Conservation (phyloP, 2,888 invertebrate species). For the Odontomyia ornata region DNA sequence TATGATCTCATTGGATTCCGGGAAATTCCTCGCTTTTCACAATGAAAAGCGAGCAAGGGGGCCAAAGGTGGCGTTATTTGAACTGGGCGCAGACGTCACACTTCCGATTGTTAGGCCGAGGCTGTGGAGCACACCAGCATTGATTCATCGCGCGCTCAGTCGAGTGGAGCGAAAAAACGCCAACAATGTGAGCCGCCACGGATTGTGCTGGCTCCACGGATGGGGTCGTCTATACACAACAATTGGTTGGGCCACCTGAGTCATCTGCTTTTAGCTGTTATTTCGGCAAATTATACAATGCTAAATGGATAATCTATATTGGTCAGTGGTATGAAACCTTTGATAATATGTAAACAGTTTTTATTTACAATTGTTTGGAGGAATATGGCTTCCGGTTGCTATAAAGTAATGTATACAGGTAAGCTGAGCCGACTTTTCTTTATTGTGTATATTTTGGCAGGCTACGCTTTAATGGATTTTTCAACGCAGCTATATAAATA, state of each 20-base stretch:
- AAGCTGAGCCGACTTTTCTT: too few relatives aligned
- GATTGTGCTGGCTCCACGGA: not conserved
- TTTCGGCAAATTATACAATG: conserved; percentile 15
- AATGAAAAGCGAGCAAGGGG: conserved; percentile 26
- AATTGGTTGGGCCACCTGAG: not conserved
- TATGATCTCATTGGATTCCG: conserved; percentile 42
- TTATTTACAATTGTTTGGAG: not conserved
- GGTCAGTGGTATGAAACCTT: not conserved
- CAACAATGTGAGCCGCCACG: not conserved
- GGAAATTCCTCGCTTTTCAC: conserved; percentile 41
- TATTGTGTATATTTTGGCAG: too few relatives aligned
- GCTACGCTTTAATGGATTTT: too few relatives aligned
- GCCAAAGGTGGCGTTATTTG: conserved; percentile 36
- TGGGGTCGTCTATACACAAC: not conserved
- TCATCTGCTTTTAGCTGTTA: conserved; percentile 1
- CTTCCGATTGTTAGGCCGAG: conserved; percentile 21
- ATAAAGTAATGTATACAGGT: too few relatives aligned
- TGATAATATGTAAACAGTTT: not conserved
- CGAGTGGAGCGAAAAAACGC: not conserved
- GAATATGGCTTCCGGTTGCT: too few relatives aligned
- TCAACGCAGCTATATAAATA: too few relatives aligned
- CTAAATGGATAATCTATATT: not conserved
- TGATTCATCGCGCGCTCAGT: conserved; percentile 34
- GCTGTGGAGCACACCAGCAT: not conserved
- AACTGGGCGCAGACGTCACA: conserved; percentile 32